phyloP scores from a whole-genome alignment of 1,140 invertebrate genomes.

The Solenopsis invicta region DNA sequence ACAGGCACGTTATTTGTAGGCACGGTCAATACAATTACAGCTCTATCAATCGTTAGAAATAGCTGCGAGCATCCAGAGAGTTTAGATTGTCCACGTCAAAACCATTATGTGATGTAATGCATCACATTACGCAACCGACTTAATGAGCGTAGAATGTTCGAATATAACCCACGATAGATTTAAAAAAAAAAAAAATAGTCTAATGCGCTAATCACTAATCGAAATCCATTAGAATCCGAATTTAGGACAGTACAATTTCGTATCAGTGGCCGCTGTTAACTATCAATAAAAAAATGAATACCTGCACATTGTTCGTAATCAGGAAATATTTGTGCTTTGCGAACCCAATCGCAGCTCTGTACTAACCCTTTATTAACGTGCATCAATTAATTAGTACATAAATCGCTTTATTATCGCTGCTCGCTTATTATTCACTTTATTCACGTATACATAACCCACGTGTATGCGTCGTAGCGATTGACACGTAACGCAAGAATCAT shows the following conservation, averaged over 20 bases:
- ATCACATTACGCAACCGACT: slow-evolving; percentile 21
- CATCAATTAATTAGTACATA: slow-evolving; percentile 21
- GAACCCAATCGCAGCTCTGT: not conserved
- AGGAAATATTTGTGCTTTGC: slow-evolving; percentile 19
- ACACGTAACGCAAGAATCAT: slow-evolving; percentile 24
- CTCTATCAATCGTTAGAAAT: slow-evolving; percentile 61
- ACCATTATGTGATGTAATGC: slow-evolving; percentile 22
- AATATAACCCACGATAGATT: not conserved
- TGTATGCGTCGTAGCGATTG: not conserved
- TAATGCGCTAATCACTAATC: not conserved
- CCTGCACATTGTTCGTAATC: not conserved
- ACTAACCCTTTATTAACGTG: not conserved
- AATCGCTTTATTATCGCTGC: slow-evolving; percentile 29
- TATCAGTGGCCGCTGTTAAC: not conserved
- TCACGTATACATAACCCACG: not conserved
- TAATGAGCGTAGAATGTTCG: not conserved
- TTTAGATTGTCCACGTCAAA: slow-evolving; percentile 49
- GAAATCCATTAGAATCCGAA: not conserved
- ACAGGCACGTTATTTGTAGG: slow-evolving; percentile 72
- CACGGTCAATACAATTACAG: slow-evolving; percentile 53
- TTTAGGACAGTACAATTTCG: not conserved
- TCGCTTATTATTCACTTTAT: slow-evolving; percentile 29
- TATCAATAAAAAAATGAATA: slow-evolving; percentile 11
- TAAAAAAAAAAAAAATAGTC: not conserved
- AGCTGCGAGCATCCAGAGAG: slow-evolving; percentile 45